phyloP scores from a whole-genome alignment of 2,113 vertebrate genomes.

The Glaucidium brasilianum region DNA sequence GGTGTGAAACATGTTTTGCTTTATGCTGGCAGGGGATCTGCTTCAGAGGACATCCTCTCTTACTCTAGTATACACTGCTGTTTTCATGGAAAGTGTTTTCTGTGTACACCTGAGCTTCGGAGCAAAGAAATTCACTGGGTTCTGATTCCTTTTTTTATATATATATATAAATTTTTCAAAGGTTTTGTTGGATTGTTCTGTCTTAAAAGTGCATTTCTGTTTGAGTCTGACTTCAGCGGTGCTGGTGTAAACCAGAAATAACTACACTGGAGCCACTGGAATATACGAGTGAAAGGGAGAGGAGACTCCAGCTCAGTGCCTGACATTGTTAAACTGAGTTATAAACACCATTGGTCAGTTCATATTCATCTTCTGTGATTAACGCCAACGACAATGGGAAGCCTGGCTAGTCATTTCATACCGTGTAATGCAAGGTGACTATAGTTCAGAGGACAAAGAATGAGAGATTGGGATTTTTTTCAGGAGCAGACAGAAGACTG shows the following conservation, averaged over 20 bases:
- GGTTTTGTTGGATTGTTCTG: not conserved
- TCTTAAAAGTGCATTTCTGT: not conserved
- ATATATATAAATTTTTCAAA: not conserved
- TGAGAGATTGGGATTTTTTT: not conserved
- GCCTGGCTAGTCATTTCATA: conserved; percentile 22
- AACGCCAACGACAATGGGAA: not conserved
- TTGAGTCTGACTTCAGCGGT: not conserved
- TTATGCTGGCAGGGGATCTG: not conserved
- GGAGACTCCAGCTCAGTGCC: not conserved
- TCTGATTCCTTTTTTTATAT: not conserved
- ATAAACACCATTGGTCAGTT: conserved; percentile 10
- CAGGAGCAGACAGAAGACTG: not conserved
- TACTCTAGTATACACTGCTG: not conserved
- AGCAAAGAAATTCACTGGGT: not conserved
- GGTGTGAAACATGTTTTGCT: not conserved
- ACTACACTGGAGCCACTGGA: not conserved
- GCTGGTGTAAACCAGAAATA: not conserved
- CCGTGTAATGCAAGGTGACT: conserved; percentile 56
- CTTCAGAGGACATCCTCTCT: not conserved
- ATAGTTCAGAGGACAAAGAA: conserved; percentile 30
- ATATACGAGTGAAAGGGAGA: not conserved
- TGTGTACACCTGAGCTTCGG: not conserved
- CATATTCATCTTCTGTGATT: conserved; percentile 13
- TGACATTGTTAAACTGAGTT: not conserved
- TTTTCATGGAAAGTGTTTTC: not conserved